Evolutionary conservation across 64 coral and sea anemone species (phyloP).

Genomic region (Exaiptasia diaphana): DNA sequence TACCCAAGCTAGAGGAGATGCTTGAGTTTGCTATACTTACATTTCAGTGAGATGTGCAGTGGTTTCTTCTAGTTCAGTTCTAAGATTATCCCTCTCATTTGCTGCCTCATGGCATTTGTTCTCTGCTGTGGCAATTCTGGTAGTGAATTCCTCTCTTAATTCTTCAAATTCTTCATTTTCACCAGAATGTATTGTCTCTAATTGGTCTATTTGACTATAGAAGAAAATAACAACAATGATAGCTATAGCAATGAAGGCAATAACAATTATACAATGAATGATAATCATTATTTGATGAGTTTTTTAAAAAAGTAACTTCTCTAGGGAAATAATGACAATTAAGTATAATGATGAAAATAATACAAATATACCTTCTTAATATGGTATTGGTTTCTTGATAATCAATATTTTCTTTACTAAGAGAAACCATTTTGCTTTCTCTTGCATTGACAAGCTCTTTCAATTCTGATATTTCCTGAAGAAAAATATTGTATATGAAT

Average conservation of each 20-base stretch:
- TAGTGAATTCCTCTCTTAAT: slow-evolving; percentile 74
- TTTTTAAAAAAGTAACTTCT: not conserved
- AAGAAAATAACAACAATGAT: not conserved
- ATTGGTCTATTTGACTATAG: slow-evolving; percentile 67
- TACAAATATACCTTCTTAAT: slow-evolving; percentile 46
- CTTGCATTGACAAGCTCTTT: slow-evolving; percentile 71
- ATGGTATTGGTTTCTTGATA: slow-evolving; percentile 69
- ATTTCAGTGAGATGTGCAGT: slow-evolving; percentile 52
- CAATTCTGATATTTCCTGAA: slow-evolving; percentile 60
- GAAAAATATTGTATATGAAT: not conserved
- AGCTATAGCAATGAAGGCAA: not conserved
- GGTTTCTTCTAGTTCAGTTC: slow-evolving; percentile 74
- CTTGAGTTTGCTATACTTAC: no score
- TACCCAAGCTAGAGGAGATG: no score
- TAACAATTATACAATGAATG: not conserved
- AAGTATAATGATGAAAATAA: not conserved
- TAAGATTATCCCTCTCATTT: slow-evolving; percentile 86
- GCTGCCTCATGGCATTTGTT: slow-evolving; percentile 72
- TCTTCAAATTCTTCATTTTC: slow-evolving; percentile 85
- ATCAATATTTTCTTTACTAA: slow-evolving; percentile 88
- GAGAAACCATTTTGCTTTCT: slow-evolving; percentile 66
- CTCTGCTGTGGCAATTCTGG: slow-evolving; percentile 69
- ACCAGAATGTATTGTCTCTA: slow-evolving; percentile 52
- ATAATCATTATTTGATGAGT: not conserved
- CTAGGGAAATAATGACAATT: not conserved